These are phyloP conservation scores for Branchinecta lynchi DNA, from an alignment of 1,140 invertebrate species.

Conservation along the genomic window DNA sequence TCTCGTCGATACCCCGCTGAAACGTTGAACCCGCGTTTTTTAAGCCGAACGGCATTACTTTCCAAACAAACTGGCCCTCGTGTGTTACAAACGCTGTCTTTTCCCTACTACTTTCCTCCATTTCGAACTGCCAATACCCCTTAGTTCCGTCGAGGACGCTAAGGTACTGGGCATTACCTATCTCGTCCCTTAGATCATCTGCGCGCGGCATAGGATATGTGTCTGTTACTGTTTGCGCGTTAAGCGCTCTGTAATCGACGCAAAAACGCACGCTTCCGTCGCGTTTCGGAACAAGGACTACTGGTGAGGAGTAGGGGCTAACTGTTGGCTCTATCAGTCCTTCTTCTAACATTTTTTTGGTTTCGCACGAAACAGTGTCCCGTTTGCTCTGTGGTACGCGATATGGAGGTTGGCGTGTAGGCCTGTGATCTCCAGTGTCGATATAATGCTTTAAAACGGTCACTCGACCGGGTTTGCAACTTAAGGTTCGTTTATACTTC, in stretches of 20 bases:
- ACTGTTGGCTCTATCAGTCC: slow-evolving; percentile 32
- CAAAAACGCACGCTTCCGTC: slow-evolving; percentile 31
- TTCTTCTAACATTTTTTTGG: slow-evolving; percentile 16
- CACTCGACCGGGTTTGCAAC: background rate
- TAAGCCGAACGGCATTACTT: slow-evolving; percentile 30
- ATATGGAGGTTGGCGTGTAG: slow-evolving; percentile 15
- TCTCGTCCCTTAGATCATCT: slow-evolving; percentile 29
- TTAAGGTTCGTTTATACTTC: background rate
- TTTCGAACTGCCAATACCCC: slow-evolving; percentile 34
- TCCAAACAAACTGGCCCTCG: slow-evolving; percentile 24
- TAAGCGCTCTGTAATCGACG: slow-evolving; percentile 32
- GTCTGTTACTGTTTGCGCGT: slow-evolving; percentile 28
- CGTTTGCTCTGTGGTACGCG: slow-evolving; percentile 17
- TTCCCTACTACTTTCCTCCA: slow-evolving; percentile 27
- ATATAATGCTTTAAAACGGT: slow-evolving; percentile 16
- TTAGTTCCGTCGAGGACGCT: slow-evolving; percentile 30
- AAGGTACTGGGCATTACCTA: slow-evolving; percentile 28
- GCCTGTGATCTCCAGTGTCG: slow-evolving; percentile 11
- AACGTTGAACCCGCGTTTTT: slow-evolving; percentile 30
- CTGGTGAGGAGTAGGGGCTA: slow-evolving; percentile 26
- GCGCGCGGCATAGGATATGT: slow-evolving; percentile 35
- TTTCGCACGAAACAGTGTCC: slow-evolving; percentile 8
- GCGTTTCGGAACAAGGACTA: slow-evolving; percentile 29
- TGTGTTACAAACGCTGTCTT: slow-evolving; percentile 37
- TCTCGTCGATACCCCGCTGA: slow-evolving; percentile 29